phyloP scores from a whole-genome alignment of 2,888 invertebrate genomes.

The Coecobrya sp. region DNA sequence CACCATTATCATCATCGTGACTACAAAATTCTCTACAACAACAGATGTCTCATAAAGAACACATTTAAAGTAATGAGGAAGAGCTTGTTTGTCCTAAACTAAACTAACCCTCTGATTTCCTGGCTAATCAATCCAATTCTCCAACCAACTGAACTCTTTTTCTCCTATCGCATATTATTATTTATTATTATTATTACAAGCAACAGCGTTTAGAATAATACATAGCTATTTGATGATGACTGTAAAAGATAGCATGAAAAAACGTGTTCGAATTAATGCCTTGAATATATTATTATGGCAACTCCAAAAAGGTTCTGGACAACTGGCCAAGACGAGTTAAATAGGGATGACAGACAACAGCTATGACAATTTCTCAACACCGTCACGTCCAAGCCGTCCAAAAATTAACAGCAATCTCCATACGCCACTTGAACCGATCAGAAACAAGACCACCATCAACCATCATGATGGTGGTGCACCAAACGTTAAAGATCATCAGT shows the following conservation, averaged over 20 bases:
- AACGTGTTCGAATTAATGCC: background rate
- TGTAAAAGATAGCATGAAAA: background rate
- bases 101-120: slow-evolving; percentile 63
- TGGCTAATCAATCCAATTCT: slow-evolving; percentile 76
- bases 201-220: background rate
- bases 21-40: slow-evolving; percentile 12
- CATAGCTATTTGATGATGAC: background rate
- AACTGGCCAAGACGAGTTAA: too few relatives aligned
- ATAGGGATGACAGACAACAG: slow-evolving; percentile 2
- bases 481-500: background rate
- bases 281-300: background rate
- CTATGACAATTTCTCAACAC: slow-evolving; percentile 34
- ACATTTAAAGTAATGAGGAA: slow-evolving; percentile 78
- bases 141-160: slow-evolving; percentile 12
- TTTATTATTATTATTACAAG: slow-evolving; percentile 7
- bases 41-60: slow-evolving; percentile 76
- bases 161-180: slow-evolving; percentile 17
- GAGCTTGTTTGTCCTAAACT: slow-evolving; percentile 64
- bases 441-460: slow-evolving; percentile 40
- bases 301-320: slow-evolving; percentile 1
- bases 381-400: slow-evolving; percentile 4
- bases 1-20: background rate
- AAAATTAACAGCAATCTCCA: slow-evolving; percentile 21
- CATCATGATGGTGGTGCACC: background rate
- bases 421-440: background rate